Conservation (phyloP, 2,113 vertebrate species). For the Glareola pratincola region DNA sequence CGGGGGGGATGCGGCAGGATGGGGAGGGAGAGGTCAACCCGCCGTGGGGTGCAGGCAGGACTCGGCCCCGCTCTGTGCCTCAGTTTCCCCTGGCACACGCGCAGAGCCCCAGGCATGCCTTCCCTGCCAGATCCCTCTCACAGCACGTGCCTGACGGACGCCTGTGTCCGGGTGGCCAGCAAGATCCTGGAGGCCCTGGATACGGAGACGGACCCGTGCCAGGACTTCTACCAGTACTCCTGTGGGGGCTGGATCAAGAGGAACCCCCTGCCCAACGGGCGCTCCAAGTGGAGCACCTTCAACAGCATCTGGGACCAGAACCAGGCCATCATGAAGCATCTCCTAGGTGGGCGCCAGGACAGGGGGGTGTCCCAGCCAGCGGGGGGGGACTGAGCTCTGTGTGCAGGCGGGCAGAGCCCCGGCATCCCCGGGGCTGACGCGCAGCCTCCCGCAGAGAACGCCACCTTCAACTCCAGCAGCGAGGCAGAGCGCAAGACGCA, state of each 20-base stretch:
- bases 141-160: constrained; percentile 87
- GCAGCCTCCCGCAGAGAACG: constrained; percentile 78
- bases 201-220: constrained; percentile 82
- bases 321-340: constrained; percentile 93
- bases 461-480: constrained; percentile 93
- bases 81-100: neutral
- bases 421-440: neutral
- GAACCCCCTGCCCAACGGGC: constrained; percentile 91
- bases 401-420: neutral
- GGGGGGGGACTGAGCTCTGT: accelerated
- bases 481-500: constrained; percentile 95
- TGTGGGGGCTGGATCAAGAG: constrained; percentile 95
- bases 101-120: neutral
- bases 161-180: constrained; percentile 89
- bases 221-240: constrained; percentile 97
- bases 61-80: neutral
- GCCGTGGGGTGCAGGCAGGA: neutral
- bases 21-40: neutral
- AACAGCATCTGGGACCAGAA: constrained; percentile 99
- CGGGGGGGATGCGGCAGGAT: accelerated
- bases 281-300: constrained; percentile 96
- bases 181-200: constrained; percentile 94
- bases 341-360: constrained; percentile 80
- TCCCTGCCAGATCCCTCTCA: constrained; percentile 78
- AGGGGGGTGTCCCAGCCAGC: accelerated